Percentiles rank a stretch among this genome's conserved stretches.
Conservation (phyloP, 2,888 invertebrate species). For the Synergus gifuensis region DNA sequence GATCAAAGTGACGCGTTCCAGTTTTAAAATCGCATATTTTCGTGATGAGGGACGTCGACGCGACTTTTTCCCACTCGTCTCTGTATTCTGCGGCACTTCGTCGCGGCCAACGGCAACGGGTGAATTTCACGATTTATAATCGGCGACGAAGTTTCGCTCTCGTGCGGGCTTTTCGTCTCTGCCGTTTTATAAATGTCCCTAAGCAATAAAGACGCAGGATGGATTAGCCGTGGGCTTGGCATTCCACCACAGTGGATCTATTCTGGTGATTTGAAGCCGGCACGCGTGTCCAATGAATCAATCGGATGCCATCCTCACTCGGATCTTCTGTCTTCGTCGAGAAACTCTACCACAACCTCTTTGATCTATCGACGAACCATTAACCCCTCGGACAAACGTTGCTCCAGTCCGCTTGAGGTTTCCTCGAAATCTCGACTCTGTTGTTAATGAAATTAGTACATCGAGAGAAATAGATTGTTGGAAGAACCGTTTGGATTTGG, state of each 20-base stretch:
- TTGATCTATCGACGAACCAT: constrained; percentile 24
- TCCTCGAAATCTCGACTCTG: constrained; percentile 39
- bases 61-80: constrained; percentile 38
- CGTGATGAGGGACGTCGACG: constrained; percentile 56
- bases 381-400: constrained; percentile 42
- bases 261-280: constrained; percentile 77
- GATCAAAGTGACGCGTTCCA: constrained; percentile 61
- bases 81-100: constrained; percentile 24
- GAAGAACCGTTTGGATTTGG: background rate
- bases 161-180: constrained; percentile 57
- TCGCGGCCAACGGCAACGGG: constrained; percentile 14
- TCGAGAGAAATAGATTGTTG: background rate
- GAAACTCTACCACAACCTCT: constrained; percentile 28
- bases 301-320: constrained; percentile 68
- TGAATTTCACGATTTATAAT: constrained; percentile 35
- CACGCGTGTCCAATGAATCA: constrained; percentile 78
- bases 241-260: constrained; percentile 75
- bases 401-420: constrained; percentile 33
- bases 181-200: constrained; percentile 73
- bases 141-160: constrained; percentile 32
- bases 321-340: constrained; percentile 51
- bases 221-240: constrained; percentile 74
- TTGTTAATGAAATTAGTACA: background rate
- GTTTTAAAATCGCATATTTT: constrained; percentile 69
- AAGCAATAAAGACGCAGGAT: constrained; percentile 76